phyloP scores from a whole-genome alignment of 2,888 invertebrate species.

The Philonicus albiceps region DNA sequence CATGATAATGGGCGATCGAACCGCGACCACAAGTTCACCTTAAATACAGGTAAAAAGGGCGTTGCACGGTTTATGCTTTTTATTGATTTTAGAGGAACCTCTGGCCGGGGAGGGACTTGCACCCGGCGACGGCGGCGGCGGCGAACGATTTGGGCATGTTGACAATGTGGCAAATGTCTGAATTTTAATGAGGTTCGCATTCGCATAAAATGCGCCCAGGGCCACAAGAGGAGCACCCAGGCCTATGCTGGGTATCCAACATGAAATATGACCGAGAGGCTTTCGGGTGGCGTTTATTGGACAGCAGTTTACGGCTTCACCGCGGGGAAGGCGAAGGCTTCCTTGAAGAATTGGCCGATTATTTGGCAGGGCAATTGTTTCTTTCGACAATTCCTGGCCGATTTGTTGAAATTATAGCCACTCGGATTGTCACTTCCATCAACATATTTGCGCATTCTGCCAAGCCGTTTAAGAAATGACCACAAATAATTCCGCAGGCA shows the following conservation, averaged over 20 bases:
- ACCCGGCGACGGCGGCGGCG: neutral
- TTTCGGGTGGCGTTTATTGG: neutral
- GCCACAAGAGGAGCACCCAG: neutral
- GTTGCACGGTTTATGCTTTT: slow-evolving; percentile 46
- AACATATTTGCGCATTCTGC: neutral
- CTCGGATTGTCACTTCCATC: neutral
- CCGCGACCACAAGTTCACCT: slow-evolving; percentile 2
- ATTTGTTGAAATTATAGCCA: neutral
- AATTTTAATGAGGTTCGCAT: slow-evolving; percentile 7
- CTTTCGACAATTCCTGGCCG: neutral
- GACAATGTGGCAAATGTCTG: slow-evolving; percentile 12
- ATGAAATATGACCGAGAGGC: neutral
- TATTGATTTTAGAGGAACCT: slow-evolving; percentile 41
- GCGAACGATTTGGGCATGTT: neutral
- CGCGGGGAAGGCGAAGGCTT: neutral
- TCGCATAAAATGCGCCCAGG: neutral
- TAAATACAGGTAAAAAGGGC: slow-evolving; percentile 43
- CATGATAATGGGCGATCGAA: neutral
- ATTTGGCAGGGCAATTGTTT: neutral
- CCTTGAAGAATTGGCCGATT: neutral
- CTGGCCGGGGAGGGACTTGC: neutral
- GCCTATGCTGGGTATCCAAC: neutral
- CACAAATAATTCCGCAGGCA: neutral
- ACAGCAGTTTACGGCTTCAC: neutral
- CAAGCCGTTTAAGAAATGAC: neutral